Conservation (phyloP, 2,888 invertebrate species). For the Meteorus cinctellus region DNA sequence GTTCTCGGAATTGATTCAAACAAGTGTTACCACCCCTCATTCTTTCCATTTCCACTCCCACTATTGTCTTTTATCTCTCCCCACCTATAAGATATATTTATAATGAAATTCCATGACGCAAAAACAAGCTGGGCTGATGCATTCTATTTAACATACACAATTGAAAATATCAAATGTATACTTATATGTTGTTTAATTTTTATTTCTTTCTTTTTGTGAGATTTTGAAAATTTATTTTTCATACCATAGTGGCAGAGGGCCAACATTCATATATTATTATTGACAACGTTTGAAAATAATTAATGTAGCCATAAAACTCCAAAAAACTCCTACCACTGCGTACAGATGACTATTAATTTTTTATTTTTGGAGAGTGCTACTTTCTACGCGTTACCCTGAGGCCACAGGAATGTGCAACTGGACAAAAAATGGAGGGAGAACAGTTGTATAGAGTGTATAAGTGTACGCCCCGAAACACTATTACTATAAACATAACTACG, state of each 20-base stretch:
- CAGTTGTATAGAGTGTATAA: not conserved
- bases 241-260: too few species aligned
- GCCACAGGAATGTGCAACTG: too few species aligned
- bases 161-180: constrained; percentile 30
- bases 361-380: too few species aligned
- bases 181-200: not conserved
- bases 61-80: constrained; percentile 39
- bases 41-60: constrained; percentile 28
- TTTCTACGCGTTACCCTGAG: too few species aligned
- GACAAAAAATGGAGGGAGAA: not conserved
- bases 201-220: too few species aligned
- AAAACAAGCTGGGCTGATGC: not conserved
- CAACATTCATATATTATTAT: not conserved
- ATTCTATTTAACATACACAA: constrained; percentile 45
- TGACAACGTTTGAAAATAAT: too few species aligned
- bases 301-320: too few species aligned
- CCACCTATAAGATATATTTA: constrained; percentile 62
- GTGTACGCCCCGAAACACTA: constrained; percentile 12
- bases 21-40: constrained; percentile 67
- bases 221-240: too few species aligned
- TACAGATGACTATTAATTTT: too few species aligned
- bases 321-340: too few species aligned
- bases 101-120: constrained; percentile 55
- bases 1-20: constrained; percentile 69
- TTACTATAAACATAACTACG: constrained; percentile 8